These are phyloP conservation scores for Omphaloscelis lunosa DNA, from an alignment of 2,888 invertebrate species.

Conservation along the genomic window DNA sequence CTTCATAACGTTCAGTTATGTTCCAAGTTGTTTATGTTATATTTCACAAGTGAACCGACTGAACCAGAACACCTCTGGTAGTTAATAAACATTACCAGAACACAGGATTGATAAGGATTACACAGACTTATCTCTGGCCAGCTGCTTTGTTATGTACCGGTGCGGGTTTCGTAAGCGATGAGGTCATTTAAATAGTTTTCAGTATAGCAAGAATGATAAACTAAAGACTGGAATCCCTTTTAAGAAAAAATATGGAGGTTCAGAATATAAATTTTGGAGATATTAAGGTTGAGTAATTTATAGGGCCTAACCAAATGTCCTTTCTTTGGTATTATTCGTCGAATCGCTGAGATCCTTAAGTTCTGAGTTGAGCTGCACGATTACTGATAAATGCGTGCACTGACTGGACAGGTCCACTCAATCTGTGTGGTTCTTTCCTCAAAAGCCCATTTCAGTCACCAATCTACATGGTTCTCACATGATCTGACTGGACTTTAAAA, in stretches of 20 bases:
- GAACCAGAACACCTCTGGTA: neutral
- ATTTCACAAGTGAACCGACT: neutral
- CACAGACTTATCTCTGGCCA: slow-evolving; percentile 64
- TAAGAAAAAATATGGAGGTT: neutral
- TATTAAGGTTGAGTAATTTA: too few relatives aligned
- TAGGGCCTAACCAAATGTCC: too few relatives aligned
- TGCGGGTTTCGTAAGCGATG: slow-evolving; percentile 1
- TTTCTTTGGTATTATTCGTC: too few relatives aligned
- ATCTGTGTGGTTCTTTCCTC: too few relatives aligned
- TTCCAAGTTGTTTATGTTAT: neutral
- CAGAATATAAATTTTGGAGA: too few relatives aligned
- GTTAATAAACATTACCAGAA: neutral
- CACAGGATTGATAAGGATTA: slow-evolving; percentile 57
- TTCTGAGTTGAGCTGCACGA: too few relatives aligned
- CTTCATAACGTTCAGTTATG: neutral
- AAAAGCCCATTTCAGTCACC: too few relatives aligned
- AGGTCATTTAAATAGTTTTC: neutral
- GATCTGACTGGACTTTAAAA: too few relatives aligned
- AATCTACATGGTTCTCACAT: too few relatives aligned
- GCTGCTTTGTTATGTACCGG: neutral
- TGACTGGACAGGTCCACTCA: too few relatives aligned
- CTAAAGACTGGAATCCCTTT: neutral
- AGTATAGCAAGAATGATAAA: neutral
- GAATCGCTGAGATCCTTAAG: too few relatives aligned
- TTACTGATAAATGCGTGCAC: too few relatives aligned